Evolutionary conservation across 2,797 vertebrate genomes (phyloP).

Genomic region (Cyclura pinguis): DNA sequence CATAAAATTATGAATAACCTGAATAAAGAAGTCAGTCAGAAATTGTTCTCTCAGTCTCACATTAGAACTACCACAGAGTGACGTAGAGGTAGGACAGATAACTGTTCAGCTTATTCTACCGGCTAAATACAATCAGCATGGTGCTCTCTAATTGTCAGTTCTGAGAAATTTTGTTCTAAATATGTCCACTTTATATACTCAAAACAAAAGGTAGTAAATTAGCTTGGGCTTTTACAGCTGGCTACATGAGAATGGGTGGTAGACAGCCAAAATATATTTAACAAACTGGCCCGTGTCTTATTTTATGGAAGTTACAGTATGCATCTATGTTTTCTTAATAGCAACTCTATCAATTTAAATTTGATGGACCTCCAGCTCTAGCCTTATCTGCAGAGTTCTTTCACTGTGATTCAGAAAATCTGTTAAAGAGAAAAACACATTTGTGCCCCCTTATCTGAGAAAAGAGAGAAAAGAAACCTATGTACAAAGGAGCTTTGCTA

Average conservation of each 20-base stretch:
- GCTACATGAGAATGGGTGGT: neutral
- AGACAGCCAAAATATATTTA: slow-evolving; percentile 11
- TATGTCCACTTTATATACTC: slow-evolving; percentile 10
- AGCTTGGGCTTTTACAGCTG: slow-evolving; percentile 20
- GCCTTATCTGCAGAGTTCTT: neutral
- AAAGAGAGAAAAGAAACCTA: slow-evolving; percentile 44
- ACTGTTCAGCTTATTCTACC: neutral
- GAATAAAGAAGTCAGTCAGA: too few species aligned
- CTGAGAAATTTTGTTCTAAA: neutral
- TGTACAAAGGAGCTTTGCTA: slow-evolving; percentile 4
- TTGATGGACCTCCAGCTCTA: neutral
- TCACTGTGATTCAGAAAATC: neutral
- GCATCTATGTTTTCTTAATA: neutral
- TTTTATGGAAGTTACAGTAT: neutral
- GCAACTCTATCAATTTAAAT: neutral
- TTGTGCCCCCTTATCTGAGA: neutral
- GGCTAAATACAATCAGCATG: neutral
- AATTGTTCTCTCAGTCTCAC: too few species aligned
- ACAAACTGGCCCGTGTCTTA: slow-evolving; percentile 36
- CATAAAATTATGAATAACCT: too few species aligned
- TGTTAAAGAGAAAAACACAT: slow-evolving; percentile 20
- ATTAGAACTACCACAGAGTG: too few species aligned
- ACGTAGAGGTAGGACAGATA: too few species aligned
- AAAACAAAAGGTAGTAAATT: neutral
- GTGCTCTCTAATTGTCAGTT: slow-evolving; percentile 13